Evolutionary conservation across 2,113 vertebrate genomes (phyloP).

Genomic region (Oophaga pumilio): DNA sequence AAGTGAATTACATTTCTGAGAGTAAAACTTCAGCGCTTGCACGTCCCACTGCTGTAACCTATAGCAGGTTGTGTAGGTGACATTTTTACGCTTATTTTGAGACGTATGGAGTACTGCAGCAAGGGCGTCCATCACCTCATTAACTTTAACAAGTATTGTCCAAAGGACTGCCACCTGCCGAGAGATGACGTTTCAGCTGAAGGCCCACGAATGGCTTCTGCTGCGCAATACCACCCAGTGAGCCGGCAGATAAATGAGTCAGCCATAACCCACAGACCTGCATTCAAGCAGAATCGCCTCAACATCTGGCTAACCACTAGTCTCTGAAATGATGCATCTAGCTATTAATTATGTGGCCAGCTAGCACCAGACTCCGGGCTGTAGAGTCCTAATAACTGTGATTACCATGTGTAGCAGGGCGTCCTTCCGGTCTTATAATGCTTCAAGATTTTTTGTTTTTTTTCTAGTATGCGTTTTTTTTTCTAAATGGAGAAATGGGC

Average conservation of each 20-base stretch:
- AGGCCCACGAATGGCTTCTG: conserved; percentile 8
- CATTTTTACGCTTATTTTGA: background rate
- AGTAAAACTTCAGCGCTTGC: background rate
- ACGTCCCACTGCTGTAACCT: background rate
- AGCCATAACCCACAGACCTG: conserved; percentile 9
- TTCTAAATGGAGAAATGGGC: no score
- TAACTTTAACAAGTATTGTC: conserved; percentile 12
- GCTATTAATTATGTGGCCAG: conserved; percentile 20
- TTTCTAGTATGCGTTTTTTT: no score
- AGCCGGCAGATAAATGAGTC: conserved; percentile 40
- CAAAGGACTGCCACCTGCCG: conserved; percentile 26
- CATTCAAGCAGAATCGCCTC: conserved; percentile 29
- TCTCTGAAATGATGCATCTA: conserved; percentile 20
- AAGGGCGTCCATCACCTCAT: conserved; percentile 5
- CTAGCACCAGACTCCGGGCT: background rate
- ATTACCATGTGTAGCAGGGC: background rate
- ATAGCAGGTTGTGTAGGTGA: background rate
- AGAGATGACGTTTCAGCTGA: conserved; percentile 22
- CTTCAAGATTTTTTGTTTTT: no score
- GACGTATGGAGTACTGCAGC: background rate
- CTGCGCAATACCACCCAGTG: conserved; percentile 1
- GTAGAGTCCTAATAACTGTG: background rate
- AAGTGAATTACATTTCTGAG: background rate
- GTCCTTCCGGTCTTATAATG: background rate
- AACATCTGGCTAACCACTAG: conserved; percentile 38